Percentiles rank a stretch among this genome's conserved stretches.
phyloP scores from a whole-genome alignment of 2,797 vertebrate species.

The Hydrolagus colliei region DNA sequence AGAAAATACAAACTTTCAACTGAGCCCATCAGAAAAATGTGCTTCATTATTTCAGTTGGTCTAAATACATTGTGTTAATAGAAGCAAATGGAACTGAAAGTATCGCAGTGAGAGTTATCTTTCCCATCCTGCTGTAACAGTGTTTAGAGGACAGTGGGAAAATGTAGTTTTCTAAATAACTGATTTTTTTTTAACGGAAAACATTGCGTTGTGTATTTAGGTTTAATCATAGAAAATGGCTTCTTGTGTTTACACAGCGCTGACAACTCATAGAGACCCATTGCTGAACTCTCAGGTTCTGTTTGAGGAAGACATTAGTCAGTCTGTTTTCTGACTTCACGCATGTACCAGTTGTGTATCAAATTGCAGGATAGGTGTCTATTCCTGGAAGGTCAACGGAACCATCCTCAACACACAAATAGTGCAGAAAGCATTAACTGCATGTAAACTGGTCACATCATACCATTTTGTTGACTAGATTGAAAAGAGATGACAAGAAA shows the following conservation, averaged over 20 bases:
- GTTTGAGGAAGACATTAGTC: background rate
- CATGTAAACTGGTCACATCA: background rate
- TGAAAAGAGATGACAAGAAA: background rate
- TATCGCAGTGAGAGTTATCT: too few relatives aligned
- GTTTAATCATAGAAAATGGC: background rate
- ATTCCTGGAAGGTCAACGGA: background rate
- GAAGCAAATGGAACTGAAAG: too few relatives aligned
- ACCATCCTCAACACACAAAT: background rate
- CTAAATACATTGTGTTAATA: too few relatives aligned
- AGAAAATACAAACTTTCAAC: too few relatives aligned
- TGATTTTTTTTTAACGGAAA: too few relatives aligned
- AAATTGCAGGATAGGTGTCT: background rate
- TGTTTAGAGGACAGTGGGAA: background rate
- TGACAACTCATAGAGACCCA: background rate
- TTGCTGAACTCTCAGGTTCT: background rate
- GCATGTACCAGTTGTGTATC: background rate
- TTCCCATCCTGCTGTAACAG: too few relatives aligned
- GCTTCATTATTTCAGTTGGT: too few relatives aligned
- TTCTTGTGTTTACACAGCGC: background rate
- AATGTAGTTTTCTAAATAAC: background rate
- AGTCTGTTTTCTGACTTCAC: constrained; percentile 5
- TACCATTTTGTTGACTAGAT: background rate
- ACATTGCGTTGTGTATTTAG: background rate
- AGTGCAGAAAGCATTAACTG: background rate
- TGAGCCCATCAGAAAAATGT: too few relatives aligned